Percentiles rank a stretch among this genome's conserved stretches.
Evolutionary conservation across 1,140 invertebrate species (phyloP).

Genomic region (Lordiphosa collinella): DNA sequence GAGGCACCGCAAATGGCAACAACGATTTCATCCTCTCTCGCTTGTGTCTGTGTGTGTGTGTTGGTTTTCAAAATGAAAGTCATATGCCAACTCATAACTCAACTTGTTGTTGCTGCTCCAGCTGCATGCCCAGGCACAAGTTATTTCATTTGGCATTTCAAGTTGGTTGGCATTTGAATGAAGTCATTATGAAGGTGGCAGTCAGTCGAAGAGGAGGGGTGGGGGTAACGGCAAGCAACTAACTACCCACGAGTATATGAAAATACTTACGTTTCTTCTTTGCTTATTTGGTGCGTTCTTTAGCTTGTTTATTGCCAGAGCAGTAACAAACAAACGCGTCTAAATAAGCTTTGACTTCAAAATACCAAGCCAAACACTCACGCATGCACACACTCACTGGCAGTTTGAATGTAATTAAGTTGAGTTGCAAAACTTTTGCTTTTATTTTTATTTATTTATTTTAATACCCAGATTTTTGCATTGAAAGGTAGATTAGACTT

Average conservation of each 20-base stretch:
- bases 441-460: slow-evolving; percentile 77
- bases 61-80: slow-evolving; percentile 71
- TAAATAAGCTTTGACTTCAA: slow-evolving; percentile 68
- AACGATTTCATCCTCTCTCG: slow-evolving; percentile 34
- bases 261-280: slow-evolving; percentile 24
- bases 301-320: slow-evolving; percentile 58
- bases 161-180: slow-evolving; percentile 75
- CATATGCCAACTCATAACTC: slow-evolving; percentile 76
- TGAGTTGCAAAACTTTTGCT: slow-evolving; percentile 70
- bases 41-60: slow-evolving; percentile 29
- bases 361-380: slow-evolving; percentile 18
- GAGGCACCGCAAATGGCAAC: slow-evolving; percentile 52
- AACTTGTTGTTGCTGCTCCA: slow-evolving; percentile 53
- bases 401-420: slow-evolving; percentile 70
- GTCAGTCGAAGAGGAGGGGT: slow-evolving; percentile 21
- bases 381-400: slow-evolving; percentile 2
- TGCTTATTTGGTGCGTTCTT: slow-evolving; percentile 36
- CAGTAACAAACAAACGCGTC: slow-evolving; percentile 57
- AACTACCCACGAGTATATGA: slow-evolving; percentile 35
- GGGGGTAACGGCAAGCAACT: slow-evolving; percentile 25
- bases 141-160: slow-evolving; percentile 76
- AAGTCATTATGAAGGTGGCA: slow-evolving; percentile 70
- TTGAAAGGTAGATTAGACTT: slow-evolving; percentile 15
- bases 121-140: slow-evolving; percentile 50
- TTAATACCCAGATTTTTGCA: slow-evolving; percentile 36